Evolutionary conservation across 1,140 invertebrate species (phyloP), one percentile per base, ranked within the genome.

Genomic region (Drosophila seguyi): DNA sequence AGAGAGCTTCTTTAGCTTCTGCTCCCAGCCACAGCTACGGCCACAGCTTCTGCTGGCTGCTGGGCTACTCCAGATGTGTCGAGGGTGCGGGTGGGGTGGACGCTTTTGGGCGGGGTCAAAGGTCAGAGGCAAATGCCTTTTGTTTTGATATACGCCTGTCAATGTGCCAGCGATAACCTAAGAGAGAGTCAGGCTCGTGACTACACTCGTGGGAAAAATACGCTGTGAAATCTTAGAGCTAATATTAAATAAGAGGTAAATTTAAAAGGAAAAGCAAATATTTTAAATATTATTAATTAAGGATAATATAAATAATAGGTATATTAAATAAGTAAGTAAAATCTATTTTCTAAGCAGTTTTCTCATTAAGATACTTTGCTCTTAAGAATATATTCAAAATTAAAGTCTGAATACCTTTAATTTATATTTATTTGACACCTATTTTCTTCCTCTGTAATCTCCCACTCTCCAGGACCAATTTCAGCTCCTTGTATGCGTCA

Each of bases 141-240:
- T 87, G 80, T 80, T 87, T 87, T 87, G 80, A 88, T 87, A 87
- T 88, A 75, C 65, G 72, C 66, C 80, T 87, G 83, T 74, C 84
- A 87, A 87, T 88, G 79, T 44, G 72, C 56, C 68, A 81, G 66
- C 68, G 61, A 63, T 71, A 74, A 27, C 75, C 48, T 20, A 39
- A 41, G 48, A 1, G 16, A 20, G 4, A 13, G 10, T 13, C 31
- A 22, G 4, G 5, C 6, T 13, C 31, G n/a, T 13, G 14, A 3
- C 0, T 20, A 41, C 20, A 65, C 29, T 44, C 14, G 13, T 36
- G 25, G 25, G 20, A 39, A 55, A 42, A 42, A 11, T 31, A n/a
- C 16, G 14, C 50, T 20, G 48, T 31, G 6, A 31, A 31, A 0
- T 18, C 18, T n/a, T 7, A 27, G n/a, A 7, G 6, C 25, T 36